Evolutionary conservation across 2,888 invertebrate species (phyloP).

Genomic region (Tuberolachnus salignus): DNA sequence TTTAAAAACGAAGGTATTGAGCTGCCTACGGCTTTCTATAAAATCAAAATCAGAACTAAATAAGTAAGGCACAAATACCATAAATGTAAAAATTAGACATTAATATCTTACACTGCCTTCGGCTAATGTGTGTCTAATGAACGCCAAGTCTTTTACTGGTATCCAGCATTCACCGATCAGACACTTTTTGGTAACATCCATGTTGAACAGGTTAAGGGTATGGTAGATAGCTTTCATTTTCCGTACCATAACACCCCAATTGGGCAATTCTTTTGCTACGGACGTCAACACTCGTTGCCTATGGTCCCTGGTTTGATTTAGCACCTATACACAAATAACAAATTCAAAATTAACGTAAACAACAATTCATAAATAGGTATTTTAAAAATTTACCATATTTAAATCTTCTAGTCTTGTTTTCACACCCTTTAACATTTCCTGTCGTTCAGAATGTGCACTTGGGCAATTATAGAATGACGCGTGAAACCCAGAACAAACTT

Average conservation of each 20-base stretch:
- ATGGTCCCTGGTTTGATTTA: conserved; percentile 88
- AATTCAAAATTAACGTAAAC: neutral
- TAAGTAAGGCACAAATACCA: no score
- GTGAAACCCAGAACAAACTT: conserved; percentile 91
- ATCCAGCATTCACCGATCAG: conserved; percentile 91
- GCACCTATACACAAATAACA: conserved; percentile 66
- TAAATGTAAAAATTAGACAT: neutral
- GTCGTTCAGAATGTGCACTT: conserved; percentile 79
- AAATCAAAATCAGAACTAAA: conserved; percentile 7
- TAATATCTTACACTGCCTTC: conserved; percentile 75
- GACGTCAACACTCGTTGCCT: conserved; percentile 81
- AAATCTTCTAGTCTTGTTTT: conserved; percentile 88
- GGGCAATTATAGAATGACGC: conserved; percentile 93
- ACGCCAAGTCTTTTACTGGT: conserved; percentile 72
- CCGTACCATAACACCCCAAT: conserved; percentile 84
- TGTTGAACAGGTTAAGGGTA: conserved; percentile 88
- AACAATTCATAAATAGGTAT: neutral
- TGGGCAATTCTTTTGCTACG: conserved; percentile 84
- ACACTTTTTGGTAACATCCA: conserved; percentile 89
- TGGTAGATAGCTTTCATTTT: conserved; percentile 95
- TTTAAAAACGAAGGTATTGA: conserved; percentile 92
- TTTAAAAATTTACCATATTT: conserved; percentile 68
- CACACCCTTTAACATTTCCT: conserved; percentile 90
- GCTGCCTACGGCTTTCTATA: conserved; percentile 76
- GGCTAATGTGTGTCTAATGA: conserved; percentile 78